Percentiles rank a stretch among this genome's conserved stretches.
These are phyloP conservation scores for Notodonta ziczac DNA, from an alignment of 2,888 invertebrate genomes.

Conservation along the genomic window DNA sequence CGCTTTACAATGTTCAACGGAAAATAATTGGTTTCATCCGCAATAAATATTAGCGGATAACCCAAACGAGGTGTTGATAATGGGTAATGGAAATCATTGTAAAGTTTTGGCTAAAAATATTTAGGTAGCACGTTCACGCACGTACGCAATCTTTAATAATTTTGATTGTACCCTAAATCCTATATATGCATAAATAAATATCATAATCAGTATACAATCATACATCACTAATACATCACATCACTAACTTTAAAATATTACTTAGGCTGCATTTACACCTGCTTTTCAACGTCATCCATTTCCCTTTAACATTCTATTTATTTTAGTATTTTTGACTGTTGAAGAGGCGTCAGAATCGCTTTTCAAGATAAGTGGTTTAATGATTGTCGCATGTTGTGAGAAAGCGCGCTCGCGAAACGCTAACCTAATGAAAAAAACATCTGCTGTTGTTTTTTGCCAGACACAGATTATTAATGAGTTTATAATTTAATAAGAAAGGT, in stretches of 20 bases:
- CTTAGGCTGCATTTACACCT: not conserved
- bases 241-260: not conserved
- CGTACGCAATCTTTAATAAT: no score
- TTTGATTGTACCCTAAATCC: no score
- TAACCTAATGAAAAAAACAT: not conserved
- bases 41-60: not conserved
- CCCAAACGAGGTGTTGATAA: not conserved
- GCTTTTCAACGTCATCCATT: not conserved
- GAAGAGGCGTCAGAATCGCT: not conserved
- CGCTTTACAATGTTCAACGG: not conserved
- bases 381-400: conserved; percentile 38
- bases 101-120: no score
- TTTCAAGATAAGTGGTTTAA: not conserved
- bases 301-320: conserved; percentile 1
- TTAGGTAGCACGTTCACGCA: no score
- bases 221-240: no score
- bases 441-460: no score
- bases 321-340: conserved; percentile 1
- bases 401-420: conserved; percentile 64
- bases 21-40: conserved; percentile 6
- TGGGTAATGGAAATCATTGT: not conserved
- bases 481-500: no score
- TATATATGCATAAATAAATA: no score
- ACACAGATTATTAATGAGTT: no score
- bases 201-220: no score